Percentiles rank a stretch among this genome's conserved stretches.
Conservation (phyloP, 1,140 invertebrate genomes). For the Acromyrmex echinatior region DNA sequence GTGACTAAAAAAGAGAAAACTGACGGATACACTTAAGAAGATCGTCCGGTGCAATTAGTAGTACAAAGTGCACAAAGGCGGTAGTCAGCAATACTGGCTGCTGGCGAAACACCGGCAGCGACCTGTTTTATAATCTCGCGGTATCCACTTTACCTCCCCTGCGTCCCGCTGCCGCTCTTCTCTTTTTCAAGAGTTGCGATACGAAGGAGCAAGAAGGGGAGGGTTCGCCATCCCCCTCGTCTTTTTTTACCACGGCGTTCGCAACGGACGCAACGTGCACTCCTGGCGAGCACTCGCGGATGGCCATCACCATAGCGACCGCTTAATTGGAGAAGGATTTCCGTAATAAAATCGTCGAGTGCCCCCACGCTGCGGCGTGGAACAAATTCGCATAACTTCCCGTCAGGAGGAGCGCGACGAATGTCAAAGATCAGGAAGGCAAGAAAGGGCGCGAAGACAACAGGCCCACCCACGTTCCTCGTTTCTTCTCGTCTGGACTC, state of each 20-base stretch:
- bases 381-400: slow-evolving; percentile 63
- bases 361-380: slow-evolving; percentile 72
- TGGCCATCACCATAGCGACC: slow-evolving; percentile 83
- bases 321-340: slow-evolving; percentile 84
- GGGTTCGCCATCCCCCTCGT: slow-evolving; percentile 18
- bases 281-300: slow-evolving; percentile 69
- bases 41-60: slow-evolving; percentile 50
- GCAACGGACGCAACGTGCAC: not conserved
- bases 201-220: slow-evolving; percentile 2
- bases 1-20: slow-evolving; percentile 3
- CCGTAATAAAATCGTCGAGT: slow-evolving; percentile 83
- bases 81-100: slow-evolving; percentile 11
- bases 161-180: not conserved
- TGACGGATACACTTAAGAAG: slow-evolving; percentile 21
- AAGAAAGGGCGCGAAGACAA: not conserved
- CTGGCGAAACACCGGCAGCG: slow-evolving; percentile 11
- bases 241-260: slow-evolving; percentile 31
- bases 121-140: slow-evolving; percentile 55
- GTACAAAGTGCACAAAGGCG: slow-evolving; percentile 54
- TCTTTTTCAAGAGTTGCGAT: slow-evolving; percentile 49
- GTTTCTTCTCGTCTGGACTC: slow-evolving; percentile 2
- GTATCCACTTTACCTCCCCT: slow-evolving; percentile 46
- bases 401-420: slow-evolving; percentile 38
- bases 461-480: slow-evolving; percentile 17
- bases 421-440: slow-evolving; percentile 17